These are phyloP conservation scores for Tetragnatha montana DNA, from an alignment of 2,888 invertebrate genomes.

Conservation along the genomic window DNA sequence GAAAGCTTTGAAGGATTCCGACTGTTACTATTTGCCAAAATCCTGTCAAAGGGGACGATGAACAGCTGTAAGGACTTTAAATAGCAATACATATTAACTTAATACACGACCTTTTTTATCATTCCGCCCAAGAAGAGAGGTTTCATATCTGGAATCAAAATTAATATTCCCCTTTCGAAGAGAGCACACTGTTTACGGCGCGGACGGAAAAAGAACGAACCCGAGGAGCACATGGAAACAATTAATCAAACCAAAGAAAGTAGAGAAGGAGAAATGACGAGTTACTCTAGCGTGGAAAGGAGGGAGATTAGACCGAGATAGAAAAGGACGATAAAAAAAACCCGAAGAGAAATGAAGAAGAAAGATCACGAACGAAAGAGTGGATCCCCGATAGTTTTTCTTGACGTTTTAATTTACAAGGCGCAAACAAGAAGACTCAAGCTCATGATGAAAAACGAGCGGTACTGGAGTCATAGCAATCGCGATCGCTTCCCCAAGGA, in stretches of 20 bases:
- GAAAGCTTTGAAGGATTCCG: not conserved
- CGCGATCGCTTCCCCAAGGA: constrained; percentile 30
- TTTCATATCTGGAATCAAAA: not conserved
- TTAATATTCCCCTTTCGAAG: not conserved
- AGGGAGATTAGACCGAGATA: constrained; percentile 11
- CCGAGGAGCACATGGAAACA: constrained; percentile 1
- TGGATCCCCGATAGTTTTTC: constrained; percentile 23
- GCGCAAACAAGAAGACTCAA: constrained; percentile 46
- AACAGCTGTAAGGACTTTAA: not conserved
- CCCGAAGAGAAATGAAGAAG: not conserved
- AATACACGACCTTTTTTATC: not conserved
- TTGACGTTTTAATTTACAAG: constrained; percentile 67
- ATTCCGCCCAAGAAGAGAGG: not conserved
- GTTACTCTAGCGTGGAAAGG: constrained; percentile 7
- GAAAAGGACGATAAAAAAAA: not conserved
- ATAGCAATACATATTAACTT: not conserved
- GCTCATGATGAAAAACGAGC: constrained; percentile 61
- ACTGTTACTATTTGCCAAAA: not conserved
- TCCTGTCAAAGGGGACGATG: not conserved
- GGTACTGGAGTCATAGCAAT: constrained; percentile 7
- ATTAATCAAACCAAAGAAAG: constrained; percentile 9
- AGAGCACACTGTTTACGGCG: not conserved
- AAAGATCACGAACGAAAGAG: not conserved
- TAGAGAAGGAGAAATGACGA: constrained; percentile 12
- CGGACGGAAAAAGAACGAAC: not conserved